These are phyloP conservation scores for Mus caroli DNA, from an alignment of 2,797 vertebrate genomes.

Conservation along the genomic window DNA sequence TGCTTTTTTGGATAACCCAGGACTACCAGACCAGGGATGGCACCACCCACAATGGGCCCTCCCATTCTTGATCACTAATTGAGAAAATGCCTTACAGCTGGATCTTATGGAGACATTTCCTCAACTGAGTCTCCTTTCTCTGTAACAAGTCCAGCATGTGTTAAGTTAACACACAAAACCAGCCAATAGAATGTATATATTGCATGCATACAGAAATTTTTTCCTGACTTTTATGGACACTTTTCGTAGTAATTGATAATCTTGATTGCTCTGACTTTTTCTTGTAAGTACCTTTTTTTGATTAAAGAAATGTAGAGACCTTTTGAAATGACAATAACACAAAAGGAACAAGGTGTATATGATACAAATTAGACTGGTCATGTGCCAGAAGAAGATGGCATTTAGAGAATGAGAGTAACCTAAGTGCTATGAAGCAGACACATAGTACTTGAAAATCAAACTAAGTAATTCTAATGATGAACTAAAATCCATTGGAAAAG, in stretches of 20 bases:
- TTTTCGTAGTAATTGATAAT: not conserved
- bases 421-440: not conserved
- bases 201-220: not conserved
- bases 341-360: rapidly evolving
- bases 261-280: not conserved
- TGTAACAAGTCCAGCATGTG: not conserved
- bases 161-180: not conserved
- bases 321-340: not conserved
- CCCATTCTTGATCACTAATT: not conserved
- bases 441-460: not conserved
- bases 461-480: not conserved
- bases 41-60: too few relatives aligned
- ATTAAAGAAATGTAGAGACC: not conserved
- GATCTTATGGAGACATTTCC: not conserved
- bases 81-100: not conserved
- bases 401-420: not conserved
- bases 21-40: too few relatives aligned
- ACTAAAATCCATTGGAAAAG: not conserved
- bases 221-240: not conserved
- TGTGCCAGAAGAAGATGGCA: not conserved
- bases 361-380: not conserved
- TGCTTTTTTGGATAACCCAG: too few relatives aligned
- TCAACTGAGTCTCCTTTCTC: not conserved
- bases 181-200: not conserved
- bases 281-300: not conserved